Base-by-base conservation (phyloP, 1,140 invertebrate species). In the Rhopalosiphum padi region DNA sequence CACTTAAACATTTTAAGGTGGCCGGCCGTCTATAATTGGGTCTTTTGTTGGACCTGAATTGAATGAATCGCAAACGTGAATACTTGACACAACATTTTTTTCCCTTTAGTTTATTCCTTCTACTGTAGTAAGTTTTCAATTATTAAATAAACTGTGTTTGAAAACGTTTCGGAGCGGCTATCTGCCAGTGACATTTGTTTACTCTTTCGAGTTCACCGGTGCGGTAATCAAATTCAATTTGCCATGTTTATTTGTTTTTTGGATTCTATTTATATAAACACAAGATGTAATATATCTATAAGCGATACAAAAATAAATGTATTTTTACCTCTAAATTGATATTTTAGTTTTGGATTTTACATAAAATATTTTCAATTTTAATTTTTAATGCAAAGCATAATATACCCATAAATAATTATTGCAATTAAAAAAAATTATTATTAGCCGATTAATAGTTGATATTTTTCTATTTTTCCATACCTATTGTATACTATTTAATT, bases 211-310 rank as follows among this genome's bases (percentile, higher is more conserved):
- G 91, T 93, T 93, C 82, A 93, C 91, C 91, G 77, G 91, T 53
- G 91, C 91, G 91, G 82, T 41, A 93, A 93, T 93, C 91, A 86
- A 93, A 93, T 93, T 93, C 91, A 93, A 93, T 93, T 93, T 53
- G 23, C 77, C 35, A 83, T 86, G 68, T 93, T 93, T 86, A 93
- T 93, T 93, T 93, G 77, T 93, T 93, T 90, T 90, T 90, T 43
- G 37, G 53, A 23, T 90, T 90, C 89, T 60, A 68, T 90, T 90
- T 43, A 68, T 60, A 51, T 41, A 41, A 90, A 90, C 43, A 90
- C 37, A 18, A 43, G 11, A 60, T 25, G 35, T n/a, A 68, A 55
- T 60, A 86, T 46, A 51, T 90, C 53, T 90, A 60, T 60, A 90
- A 90, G 41, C 23, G 88, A 60, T 60, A 90, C 89, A 41, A 37